A percentile compares a stretch with the other conserved stretches of the same genome.
These are phyloP conservation scores for Phyllostomus hastatus DNA, from an alignment of 2,113 vertebrate species.

Conservation along the genomic window DNA sequence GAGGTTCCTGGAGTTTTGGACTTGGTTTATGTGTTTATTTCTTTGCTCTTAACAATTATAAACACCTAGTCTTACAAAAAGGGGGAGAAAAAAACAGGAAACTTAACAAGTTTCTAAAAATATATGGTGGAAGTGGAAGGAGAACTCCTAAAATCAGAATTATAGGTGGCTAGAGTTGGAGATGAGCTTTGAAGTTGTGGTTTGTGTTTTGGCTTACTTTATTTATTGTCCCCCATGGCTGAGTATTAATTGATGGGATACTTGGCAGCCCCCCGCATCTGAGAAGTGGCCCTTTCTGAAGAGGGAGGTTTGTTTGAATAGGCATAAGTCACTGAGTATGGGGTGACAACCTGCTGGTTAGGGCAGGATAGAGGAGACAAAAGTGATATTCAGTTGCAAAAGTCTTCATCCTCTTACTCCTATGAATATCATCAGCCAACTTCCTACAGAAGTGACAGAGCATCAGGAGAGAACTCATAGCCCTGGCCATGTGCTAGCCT, in stretches of 20 bases:
- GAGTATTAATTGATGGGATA: neutral
- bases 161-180: neutral
- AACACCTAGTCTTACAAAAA: constrained; percentile 16
- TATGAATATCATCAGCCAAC: neutral
- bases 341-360: neutral
- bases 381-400: neutral
- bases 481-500: neutral
- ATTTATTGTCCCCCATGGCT: neutral
- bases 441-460: neutral
- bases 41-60: neutral
- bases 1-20: neutral
- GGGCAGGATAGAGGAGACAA: neutral
- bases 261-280: neutral
- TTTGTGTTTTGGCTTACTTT: neutral
- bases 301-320: neutral
- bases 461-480: neutral
- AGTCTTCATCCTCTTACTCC: neutral
- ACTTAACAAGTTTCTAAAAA: constrained; percentile 31
- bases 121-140: neutral
- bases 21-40: neutral
- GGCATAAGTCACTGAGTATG: neutral
- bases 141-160: constrained; percentile 3
- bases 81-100: neutral
- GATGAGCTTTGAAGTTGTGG: neutral
- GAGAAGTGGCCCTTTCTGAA: neutral